Base-by-base conservation (phyloP, 2,888 invertebrate genomes). In the Punctoribates punctum region DNA sequence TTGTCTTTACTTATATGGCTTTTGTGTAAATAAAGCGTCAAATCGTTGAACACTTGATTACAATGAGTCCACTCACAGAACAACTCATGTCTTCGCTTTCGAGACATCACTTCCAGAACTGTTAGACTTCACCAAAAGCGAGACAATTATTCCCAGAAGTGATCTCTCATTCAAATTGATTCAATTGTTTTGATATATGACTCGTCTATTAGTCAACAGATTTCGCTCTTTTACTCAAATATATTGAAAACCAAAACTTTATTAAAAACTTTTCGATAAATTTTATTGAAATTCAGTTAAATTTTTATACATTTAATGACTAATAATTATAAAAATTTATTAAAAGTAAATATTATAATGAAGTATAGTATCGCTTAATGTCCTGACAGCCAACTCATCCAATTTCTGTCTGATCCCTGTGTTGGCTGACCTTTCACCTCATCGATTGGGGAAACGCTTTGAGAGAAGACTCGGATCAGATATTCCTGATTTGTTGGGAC, bases 61-160 rank as follows among this genome's bases (percentile, higher is more conserved):
- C 76, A 76, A 65, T 73, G 54, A 60, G 13, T 51, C 76, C 76
- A 76, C 60, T 76, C 76, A 38, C 76, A 76, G 29, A 73, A 73
- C 42, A 76, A 17, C 17, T 76, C 46, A 38, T n/a, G 1, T 2
- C 2, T 20, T 67, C 65, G 6, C 27, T 60, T 60, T 20, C 38
- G 34, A 34, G 29, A 29, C 17, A 23, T 23, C 8, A 9, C 2
- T 17, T 3, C 8, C 25, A 23, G 9, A 23, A 57, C 23, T 9
- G 5, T 25, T 27, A 60, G n/a, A n/a, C n/a, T n/a, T 27, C 17
- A 60, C 8, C 8, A 34, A 34, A 5, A 8, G 34, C 8, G 4
- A 60, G 9, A 60, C 60, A 29, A 27, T 1, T 60, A 27, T 29
- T 15, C 1, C 20, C 4, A 51, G 20, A 5, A 15, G 2, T 17